These are phyloP conservation scores for Caenorhabditis uteleia DNA, from an alignment of 2,888 invertebrate genomes.

Conservation along the genomic window DNA sequence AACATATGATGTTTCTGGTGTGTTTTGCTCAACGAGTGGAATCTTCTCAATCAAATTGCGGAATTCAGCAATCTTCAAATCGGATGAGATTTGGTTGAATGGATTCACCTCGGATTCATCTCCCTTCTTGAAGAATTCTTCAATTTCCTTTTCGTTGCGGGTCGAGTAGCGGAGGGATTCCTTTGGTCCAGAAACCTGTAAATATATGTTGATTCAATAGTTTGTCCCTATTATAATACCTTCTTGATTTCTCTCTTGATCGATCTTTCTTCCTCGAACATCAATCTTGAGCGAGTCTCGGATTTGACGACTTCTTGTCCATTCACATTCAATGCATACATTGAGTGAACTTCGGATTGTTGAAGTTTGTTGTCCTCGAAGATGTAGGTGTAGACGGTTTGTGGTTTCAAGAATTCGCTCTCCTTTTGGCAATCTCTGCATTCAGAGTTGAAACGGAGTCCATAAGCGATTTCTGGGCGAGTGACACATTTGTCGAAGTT, in stretches of 20 bases:
- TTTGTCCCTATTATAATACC: background rate
- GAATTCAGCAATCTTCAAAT: slow-evolving; percentile 35
- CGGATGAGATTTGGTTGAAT: slow-evolving; percentile 23
- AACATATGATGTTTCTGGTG: slow-evolving; percentile 35
- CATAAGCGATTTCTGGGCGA: slow-evolving; percentile 51
- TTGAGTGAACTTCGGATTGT: slow-evolving; percentile 19
- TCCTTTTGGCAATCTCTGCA: slow-evolving; percentile 25
- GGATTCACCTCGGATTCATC: slow-evolving; percentile 29
- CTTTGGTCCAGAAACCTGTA: slow-evolving; percentile 30
- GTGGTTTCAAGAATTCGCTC: slow-evolving; percentile 12
- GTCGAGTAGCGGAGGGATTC: slow-evolving; percentile 38
- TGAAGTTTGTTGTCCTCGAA: slow-evolving; percentile 14
- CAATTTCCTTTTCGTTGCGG: slow-evolving; percentile 35
- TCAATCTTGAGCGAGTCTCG: slow-evolving; percentile 14
- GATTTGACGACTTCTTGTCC: slow-evolving; percentile 26
- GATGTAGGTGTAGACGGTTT: slow-evolving; percentile 31
- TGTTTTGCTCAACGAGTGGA: slow-evolving; percentile 33
- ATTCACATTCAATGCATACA: slow-evolving; percentile 16
- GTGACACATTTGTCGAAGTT: slow-evolving; percentile 70
- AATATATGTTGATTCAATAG: background rate
- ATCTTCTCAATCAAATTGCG: slow-evolving; percentile 30
- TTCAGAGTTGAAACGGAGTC: slow-evolving; percentile 25
- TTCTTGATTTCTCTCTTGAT: slow-evolving; percentile 15
- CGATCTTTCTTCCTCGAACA: slow-evolving; percentile 4
- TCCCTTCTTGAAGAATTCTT: slow-evolving; percentile 51